Conservation (phyloP, 2,797 vertebrate genomes). For the Sparidentex hasta region DNA sequence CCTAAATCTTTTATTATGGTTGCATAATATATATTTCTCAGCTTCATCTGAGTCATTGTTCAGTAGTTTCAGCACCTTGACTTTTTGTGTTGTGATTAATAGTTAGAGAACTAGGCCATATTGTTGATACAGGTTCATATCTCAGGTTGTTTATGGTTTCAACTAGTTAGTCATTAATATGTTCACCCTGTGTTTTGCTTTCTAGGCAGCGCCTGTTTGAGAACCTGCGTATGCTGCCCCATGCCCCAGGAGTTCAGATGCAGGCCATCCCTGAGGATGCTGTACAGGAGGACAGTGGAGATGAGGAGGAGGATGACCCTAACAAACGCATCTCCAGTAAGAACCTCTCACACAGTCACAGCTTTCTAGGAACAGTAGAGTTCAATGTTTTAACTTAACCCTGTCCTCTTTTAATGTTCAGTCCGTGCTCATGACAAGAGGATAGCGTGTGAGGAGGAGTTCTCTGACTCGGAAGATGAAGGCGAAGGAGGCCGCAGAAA, state of each 20-base stretch:
- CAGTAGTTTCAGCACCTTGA: neutral
- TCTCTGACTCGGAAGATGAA: slow-evolving; percentile 97
- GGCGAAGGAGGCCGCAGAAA: slow-evolving; percentile 94
- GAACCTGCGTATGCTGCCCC: slow-evolving; percentile 97
- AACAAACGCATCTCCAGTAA: slow-evolving; percentile 97
- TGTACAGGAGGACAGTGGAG: slow-evolving; percentile 95
- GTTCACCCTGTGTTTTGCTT: slow-evolving; percentile 3
- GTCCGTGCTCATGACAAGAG: slow-evolving; percentile 97
- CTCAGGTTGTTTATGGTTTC: neutral
- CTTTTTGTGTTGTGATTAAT: neutral
- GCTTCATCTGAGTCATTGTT: neutral
- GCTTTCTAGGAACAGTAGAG: too few species aligned
- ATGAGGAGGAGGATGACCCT: slow-evolving; percentile 94
- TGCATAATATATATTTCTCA: neutral
- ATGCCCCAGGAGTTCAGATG: slow-evolving; percentile 97
- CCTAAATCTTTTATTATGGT: too few species aligned
- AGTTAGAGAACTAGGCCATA: neutral
- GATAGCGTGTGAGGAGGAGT: slow-evolving; percentile 97
- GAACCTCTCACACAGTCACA: neutral
- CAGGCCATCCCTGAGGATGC: slow-evolving; percentile 96
- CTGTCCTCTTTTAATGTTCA: slow-evolving; percentile 60
- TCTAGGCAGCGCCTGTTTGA: slow-evolving; percentile 94
- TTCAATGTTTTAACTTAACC: neutral
- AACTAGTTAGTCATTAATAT: neutral
- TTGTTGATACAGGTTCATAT: neutral